A percentile compares a stretch with the other conserved stretches of the same genome.
Conservation (phyloP, 2,797 vertebrate genomes). For the Ambastaia sidthimunki region DNA sequence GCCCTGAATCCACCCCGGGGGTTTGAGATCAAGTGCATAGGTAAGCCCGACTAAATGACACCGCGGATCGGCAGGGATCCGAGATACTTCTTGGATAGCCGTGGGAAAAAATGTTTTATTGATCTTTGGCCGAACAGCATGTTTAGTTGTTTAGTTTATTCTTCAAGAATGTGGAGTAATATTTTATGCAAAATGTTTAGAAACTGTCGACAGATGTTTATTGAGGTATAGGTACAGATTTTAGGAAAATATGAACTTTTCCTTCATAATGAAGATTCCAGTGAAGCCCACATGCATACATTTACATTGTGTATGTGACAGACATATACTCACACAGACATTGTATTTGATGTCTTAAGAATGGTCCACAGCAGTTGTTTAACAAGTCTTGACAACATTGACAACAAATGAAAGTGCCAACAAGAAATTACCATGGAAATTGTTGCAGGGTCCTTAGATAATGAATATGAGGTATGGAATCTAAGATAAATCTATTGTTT, state of each 20-base stretch:
- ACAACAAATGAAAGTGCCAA: background rate
- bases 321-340: background rate
- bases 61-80: background rate
- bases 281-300: background rate
- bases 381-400: background rate
- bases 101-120: background rate
- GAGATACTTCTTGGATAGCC: background rate
- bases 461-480: too few species aligned
- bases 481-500: background rate
- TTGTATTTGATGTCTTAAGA: background rate
- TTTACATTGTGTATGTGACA: background rate
- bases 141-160: background rate
- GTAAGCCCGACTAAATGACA: constrained; percentile 71
- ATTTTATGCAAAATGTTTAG: too few species aligned
- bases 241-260: background rate
- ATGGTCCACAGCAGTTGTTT: background rate
- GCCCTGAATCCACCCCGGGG: constrained; percentile 88
- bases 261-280: background rate
- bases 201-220: too few species aligned
- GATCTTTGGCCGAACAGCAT: background rate
- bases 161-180: background rate
- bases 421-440: constrained; percentile 9
- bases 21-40: constrained; percentile 89
- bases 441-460: background rate
- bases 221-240: background rate